Percentiles rank a stretch among this genome's conserved stretches.
Evolutionary conservation across 2,888 invertebrate genomes (phyloP).

Genomic region (Sarcophaga variegata): DNA sequence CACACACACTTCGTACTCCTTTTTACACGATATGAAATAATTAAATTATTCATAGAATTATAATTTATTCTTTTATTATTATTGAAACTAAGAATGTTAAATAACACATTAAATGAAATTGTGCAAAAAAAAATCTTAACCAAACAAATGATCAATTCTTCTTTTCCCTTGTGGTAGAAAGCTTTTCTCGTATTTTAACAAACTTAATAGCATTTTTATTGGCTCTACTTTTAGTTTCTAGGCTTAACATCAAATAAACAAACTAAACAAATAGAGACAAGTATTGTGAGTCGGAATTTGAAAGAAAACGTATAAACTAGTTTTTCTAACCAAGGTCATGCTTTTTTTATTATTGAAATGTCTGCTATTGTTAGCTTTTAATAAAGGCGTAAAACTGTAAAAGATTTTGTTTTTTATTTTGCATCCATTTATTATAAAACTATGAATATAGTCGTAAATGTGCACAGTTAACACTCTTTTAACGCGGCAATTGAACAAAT

Average conservation of each 20-base stretch:
- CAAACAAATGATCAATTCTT: no score
- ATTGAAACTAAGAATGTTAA: no score
- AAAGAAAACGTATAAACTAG: constrained; percentile 26
- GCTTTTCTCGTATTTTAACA: background rate
- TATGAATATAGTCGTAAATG: background rate
- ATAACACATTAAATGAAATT: no score
- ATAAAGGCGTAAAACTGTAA: constrained; percentile 21
- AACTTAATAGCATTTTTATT: background rate
- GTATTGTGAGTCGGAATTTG: constrained; percentile 1
- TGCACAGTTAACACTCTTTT: constrained; percentile 12
- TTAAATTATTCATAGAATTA: no score
- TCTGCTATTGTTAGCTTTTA: constrained; percentile 28
- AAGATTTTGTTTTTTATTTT: constrained; percentile 1
- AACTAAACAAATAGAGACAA: background rate
- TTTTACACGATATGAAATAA: no score
- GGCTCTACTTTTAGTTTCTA: background rate
- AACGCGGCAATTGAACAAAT: background rate
- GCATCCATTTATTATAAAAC: background rate
- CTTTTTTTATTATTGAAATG: constrained; percentile 47
- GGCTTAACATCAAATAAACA: background rate
- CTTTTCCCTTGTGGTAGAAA: background rate
- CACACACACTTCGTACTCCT: no score
- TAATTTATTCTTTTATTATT: no score
- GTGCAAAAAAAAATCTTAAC: no score
- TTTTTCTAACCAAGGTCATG: constrained; percentile 47